Conservation (phyloP, 2,888 invertebrate genomes). For the Gisinianus flammeolus region DNA sequence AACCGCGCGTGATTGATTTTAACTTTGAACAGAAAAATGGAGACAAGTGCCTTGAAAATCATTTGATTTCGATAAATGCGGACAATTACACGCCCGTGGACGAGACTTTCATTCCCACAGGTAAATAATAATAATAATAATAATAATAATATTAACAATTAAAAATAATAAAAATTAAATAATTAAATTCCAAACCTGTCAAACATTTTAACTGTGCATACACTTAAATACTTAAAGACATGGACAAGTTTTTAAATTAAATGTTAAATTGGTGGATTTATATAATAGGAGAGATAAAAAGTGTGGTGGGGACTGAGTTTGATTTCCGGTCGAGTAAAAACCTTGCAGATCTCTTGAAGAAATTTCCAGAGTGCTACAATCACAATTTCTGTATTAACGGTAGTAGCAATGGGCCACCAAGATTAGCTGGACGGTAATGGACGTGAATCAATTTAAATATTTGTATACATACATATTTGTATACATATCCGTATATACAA, state of each 20-base stretch:
- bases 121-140: conserved; percentile 60
- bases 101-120: conserved; percentile 74
- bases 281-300: conserved; percentile 69
- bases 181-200: too few species aligned
- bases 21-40: conserved; percentile 59
- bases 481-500: too few species aligned
- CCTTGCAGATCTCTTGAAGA: background rate
- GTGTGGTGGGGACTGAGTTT: conserved; percentile 73
- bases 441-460: too few species aligned
- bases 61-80: conserved; percentile 69
- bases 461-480: too few species aligned
- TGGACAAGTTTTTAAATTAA: conserved; percentile 50
- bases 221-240: too few species aligned
- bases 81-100: conserved; percentile 76
- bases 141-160: background rate
- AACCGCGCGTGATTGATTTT: background rate
- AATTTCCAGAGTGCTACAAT: conserved; percentile 1
- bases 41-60: background rate
- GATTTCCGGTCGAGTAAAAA: conserved; percentile 69
- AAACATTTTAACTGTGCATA: too few species aligned
- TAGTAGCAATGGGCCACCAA: background rate
- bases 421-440: background rate
- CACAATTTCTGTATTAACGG: conserved; percentile 3
- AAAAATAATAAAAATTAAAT: too few species aligned
- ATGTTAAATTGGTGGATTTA: background rate